phyloP scores from a whole-genome alignment of 2,888 invertebrate species.

The Pseudococcus longispinus region DNA sequence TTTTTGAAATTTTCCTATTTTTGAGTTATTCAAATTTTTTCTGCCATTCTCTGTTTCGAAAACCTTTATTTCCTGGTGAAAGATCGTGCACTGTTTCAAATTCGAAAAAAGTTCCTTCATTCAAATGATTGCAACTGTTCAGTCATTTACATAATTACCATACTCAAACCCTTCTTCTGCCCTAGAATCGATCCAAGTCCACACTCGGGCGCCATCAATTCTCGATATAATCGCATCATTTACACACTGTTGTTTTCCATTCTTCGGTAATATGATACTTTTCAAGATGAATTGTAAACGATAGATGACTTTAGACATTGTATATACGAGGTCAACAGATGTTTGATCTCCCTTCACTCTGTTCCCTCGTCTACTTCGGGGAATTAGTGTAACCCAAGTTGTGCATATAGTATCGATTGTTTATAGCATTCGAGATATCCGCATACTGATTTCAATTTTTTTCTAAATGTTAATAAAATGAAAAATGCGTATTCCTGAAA shows the following conservation, averaged over 20 bases:
- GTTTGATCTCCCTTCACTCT: not conserved
- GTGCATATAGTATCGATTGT: not conserved
- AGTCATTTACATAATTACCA: not conserved
- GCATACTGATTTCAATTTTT: not conserved
- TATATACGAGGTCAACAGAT: constrained; percentile 8
- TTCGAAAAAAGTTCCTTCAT: too few relatives aligned
- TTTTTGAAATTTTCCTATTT: too few relatives aligned
- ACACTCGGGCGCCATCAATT: not conserved
- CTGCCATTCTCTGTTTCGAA: too few relatives aligned
- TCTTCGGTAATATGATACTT: not conserved
- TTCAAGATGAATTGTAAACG: not conserved
- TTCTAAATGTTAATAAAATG: too few relatives aligned
- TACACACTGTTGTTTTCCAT: not conserved
- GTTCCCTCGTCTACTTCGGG: not conserved
- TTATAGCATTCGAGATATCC: not conserved
- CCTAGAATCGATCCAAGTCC: not conserved
- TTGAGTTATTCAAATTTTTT: too few relatives aligned
- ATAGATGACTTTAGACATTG: constrained; percentile 10
- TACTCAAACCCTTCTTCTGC: not conserved
- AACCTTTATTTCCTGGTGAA: too few relatives aligned
- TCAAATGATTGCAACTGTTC: too few relatives aligned
- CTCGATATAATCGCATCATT: constrained; percentile 1
- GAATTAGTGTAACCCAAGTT: not conserved
- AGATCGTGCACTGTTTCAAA: too few relatives aligned
- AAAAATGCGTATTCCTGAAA: too few relatives aligned